These are phyloP conservation scores for Salvelinus alpinus DNA, from an alignment of 2,113 vertebrate genomes.

Conservation along the genomic window DNA sequence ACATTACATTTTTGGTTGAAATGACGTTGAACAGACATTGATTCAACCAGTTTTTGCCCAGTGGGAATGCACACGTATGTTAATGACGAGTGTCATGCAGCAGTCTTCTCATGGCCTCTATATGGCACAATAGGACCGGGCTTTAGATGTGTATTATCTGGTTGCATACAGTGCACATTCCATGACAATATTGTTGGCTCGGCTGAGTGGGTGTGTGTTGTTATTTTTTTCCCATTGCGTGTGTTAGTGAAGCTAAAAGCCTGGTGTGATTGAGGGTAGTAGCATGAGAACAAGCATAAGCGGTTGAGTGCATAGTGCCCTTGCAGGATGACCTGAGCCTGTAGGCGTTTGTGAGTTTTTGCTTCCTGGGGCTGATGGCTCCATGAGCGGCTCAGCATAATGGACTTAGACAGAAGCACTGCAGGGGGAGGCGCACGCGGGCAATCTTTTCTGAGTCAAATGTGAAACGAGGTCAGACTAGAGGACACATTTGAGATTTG, in stretches of 20 bases:
- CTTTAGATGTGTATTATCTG: background rate
- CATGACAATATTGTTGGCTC: background rate
- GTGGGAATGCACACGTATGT: background rate
- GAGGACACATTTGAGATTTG: conserved; percentile 2
- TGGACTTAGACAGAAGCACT: conserved; percentile 23
- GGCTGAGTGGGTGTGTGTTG: background rate
- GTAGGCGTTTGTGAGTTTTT: conserved; percentile 10
- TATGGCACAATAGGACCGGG: background rate
- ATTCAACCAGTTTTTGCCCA: too few relatives aligned
- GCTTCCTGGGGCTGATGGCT: conserved; percentile 12
- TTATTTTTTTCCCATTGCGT: background rate
- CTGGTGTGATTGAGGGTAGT: background rate
- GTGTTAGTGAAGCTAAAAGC: conserved; percentile 1
- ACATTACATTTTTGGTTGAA: too few relatives aligned
- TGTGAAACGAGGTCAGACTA: conserved; percentile 6
- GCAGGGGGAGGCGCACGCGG: conserved; percentile 12
- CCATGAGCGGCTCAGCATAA: conserved; percentile 23
- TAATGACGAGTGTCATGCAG: background rate
- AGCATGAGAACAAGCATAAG: background rate
- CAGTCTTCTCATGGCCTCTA: conserved; percentile 1
- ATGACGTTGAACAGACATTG: too few relatives aligned
- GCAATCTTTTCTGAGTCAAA: conserved; percentile 4
- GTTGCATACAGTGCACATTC: background rate
- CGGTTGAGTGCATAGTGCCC: conserved; percentile 4
- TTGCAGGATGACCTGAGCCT: conserved; percentile 17